Conservation (phyloP, 2,888 invertebrate genomes). For the Thalpophila matura region DNA sequence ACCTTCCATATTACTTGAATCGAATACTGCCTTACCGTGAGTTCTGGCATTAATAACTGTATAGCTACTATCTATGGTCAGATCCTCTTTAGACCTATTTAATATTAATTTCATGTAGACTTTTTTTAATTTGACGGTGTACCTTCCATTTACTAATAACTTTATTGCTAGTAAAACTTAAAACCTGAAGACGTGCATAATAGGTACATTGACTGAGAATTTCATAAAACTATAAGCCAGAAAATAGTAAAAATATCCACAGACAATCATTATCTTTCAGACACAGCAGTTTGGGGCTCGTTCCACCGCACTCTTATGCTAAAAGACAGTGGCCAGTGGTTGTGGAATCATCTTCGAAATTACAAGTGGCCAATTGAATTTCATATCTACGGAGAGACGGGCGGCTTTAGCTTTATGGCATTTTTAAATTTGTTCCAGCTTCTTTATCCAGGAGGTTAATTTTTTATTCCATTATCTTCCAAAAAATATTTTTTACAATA, state of each 20-base stretch:
- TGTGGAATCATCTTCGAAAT: conserved; percentile 70
- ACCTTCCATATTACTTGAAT: conserved; percentile 71
- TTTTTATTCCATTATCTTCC: not conserved
- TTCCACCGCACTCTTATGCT: conserved; percentile 82
- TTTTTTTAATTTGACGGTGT: too few species aligned
- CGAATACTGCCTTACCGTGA: conserved; percentile 15
- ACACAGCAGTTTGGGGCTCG: conserved; percentile 78
- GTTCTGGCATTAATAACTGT: not conserved
- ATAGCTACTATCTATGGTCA: not conserved
- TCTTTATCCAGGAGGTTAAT: conserved; percentile 84
- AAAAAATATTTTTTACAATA: too few species aligned
- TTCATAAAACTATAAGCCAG: too few species aligned
- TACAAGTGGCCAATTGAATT: conserved; percentile 84
- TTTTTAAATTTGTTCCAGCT: conserved; percentile 78
- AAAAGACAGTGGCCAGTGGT: conserved; percentile 66
- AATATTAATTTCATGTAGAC: too few species aligned
- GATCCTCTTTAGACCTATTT: not conserved
- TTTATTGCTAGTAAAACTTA: too few species aligned
- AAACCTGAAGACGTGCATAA: too few species aligned
- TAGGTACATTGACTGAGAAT: too few species aligned
- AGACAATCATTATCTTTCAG: conserved; percentile 69
- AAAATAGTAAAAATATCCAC: too few species aligned
- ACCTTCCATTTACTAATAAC: too few species aligned
- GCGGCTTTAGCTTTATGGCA: conserved; percentile 78
- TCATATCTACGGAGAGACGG: conserved; percentile 71